phyloP scores from a whole-genome alignment of 1,140 invertebrate species.

The Macrosteles quadrilineatus region DNA sequence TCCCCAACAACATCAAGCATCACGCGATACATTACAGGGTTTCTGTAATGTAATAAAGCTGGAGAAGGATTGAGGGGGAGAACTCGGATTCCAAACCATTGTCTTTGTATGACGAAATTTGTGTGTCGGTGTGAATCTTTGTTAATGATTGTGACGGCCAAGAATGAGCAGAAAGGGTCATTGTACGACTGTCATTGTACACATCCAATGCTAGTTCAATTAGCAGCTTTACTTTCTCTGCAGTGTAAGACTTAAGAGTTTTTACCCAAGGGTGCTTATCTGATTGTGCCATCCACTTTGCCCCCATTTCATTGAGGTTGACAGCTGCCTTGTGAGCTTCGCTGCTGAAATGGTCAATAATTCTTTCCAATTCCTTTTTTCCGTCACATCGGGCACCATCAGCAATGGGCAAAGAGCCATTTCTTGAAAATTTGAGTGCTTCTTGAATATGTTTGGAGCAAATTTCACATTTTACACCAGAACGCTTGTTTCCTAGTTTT shows the following conservation, averaged over 20 bases:
- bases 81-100: slow-evolving; percentile 23
- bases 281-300: slow-evolving; percentile 14
- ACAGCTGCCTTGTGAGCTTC: background rate
- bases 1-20: no score
- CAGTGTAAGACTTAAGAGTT: slow-evolving; percentile 10
- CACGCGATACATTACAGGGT: slow-evolving; percentile 8
- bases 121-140: slow-evolving; percentile 11
- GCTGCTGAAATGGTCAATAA: background rate
- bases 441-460: slow-evolving; percentile 15
- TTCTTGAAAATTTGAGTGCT: slow-evolving; percentile 22
- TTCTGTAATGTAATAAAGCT: no score
- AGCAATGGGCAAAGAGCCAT: slow-evolving; percentile 6
- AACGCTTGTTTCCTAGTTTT: slow-evolving; percentile 9
- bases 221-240: slow-evolving; percentile 14
- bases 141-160: slow-evolving; percentile 16
- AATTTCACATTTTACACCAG: background rate
- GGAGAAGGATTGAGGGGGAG: no score
- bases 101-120: slow-evolving; percentile 24
- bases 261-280: slow-evolving; percentile 29
- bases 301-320: background rate
- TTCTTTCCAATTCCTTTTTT: slow-evolving; percentile 6
- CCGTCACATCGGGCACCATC: slow-evolving; percentile 8
- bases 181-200: slow-evolving; percentile 8
- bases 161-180: slow-evolving; percentile 17
- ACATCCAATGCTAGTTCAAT: slow-evolving; percentile 26